Conservation (phyloP, 2,888 invertebrate species). For the Eretmocerus hayati region DNA sequence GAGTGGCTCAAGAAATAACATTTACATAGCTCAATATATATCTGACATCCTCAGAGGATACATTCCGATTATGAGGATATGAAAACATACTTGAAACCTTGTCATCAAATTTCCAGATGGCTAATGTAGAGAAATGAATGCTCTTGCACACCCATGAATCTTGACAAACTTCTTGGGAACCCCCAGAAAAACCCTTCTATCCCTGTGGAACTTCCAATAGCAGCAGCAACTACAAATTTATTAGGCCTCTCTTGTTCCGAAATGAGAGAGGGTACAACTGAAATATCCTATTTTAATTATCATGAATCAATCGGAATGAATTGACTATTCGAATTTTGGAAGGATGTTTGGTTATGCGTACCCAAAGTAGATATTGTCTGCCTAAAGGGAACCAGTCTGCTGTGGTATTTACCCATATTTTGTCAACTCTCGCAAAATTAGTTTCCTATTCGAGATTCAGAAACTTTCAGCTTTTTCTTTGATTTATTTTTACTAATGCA, state of each 20-base stretch:
- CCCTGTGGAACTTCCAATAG: conserved; percentile 89
- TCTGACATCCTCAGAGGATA: no score
- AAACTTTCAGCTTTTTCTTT: no score
- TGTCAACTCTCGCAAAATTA: conserved; percentile 9
- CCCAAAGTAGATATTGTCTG: conserved; percentile 57
- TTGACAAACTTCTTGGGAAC: conserved; percentile 75
- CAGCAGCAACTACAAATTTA: conserved; percentile 72
- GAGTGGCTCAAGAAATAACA: no score
- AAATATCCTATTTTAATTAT: conserved; percentile 65
- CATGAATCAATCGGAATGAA: no score
- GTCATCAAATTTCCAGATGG: conserved; percentile 75
- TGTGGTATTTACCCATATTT: conserved; percentile 55
- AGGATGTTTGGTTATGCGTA: conserved; percentile 29
- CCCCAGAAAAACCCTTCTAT: no score
- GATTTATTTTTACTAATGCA: no score
- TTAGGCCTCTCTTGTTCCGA: conserved; percentile 70
- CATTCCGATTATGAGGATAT: no score
- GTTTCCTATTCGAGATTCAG: neutral
- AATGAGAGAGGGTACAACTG: conserved; percentile 83
- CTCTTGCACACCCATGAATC: conserved; percentile 65
- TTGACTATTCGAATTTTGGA: conserved; percentile 2
- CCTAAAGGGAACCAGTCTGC: conserved; percentile 61
- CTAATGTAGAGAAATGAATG: conserved; percentile 76
- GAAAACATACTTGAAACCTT: conserved; percentile 76
- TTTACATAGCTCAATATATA: no score